Evolutionary conservation across 2,797 vertebrate species (phyloP).

Genomic region (Betta splendens): DNA sequence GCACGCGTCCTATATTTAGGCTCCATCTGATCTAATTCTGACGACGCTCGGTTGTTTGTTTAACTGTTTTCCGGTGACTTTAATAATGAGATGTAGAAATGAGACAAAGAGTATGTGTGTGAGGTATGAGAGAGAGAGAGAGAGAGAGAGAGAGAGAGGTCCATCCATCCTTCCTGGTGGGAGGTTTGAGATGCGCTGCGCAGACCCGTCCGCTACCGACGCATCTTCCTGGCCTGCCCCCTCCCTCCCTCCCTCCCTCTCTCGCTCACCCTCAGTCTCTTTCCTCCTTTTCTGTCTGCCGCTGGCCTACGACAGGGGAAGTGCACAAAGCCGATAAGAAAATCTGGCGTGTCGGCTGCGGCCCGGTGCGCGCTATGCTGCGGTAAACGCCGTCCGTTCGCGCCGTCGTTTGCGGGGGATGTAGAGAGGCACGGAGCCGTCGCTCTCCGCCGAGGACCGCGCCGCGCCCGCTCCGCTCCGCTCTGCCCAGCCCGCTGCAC

Average conservation of each 20-base stretch:
- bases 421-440: slow-evolving; percentile 67
- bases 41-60: slow-evolving; percentile 40
- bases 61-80: slow-evolving; percentile 68
- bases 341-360: slow-evolving; percentile 59
- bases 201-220: slow-evolving; percentile 69
- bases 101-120: slow-evolving; percentile 61
- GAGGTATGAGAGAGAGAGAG: background rate
- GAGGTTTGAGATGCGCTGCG: slow-evolving; percentile 77
- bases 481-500: slow-evolving; percentile 70
- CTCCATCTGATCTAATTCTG: slow-evolving; percentile 20
- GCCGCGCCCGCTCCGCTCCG: slow-evolving; percentile 62
- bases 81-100: slow-evolving; percentile 58
- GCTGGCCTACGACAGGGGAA: slow-evolving; percentile 62
- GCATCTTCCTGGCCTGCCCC: slow-evolving; percentile 70
- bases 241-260: slow-evolving; percentile 13
- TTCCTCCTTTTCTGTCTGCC: slow-evolving; percentile 62
- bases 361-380: slow-evolving; percentile 63
- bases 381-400: slow-evolving; percentile 67
- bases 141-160: slow-evolving; percentile 36
- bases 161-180: slow-evolving; percentile 74
- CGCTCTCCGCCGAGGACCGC: slow-evolving; percentile 61
- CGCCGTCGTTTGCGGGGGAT: slow-evolving; percentile 73
- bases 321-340: slow-evolving; percentile 56
- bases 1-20: slow-evolving; percentile 10
- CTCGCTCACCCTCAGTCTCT: slow-evolving; percentile 35